Percentiles rank a stretch among this genome's conserved stretches.
phyloP scores from a whole-genome alignment of 2,888 invertebrate genomes.

The Ophion ventricosus region DNA sequence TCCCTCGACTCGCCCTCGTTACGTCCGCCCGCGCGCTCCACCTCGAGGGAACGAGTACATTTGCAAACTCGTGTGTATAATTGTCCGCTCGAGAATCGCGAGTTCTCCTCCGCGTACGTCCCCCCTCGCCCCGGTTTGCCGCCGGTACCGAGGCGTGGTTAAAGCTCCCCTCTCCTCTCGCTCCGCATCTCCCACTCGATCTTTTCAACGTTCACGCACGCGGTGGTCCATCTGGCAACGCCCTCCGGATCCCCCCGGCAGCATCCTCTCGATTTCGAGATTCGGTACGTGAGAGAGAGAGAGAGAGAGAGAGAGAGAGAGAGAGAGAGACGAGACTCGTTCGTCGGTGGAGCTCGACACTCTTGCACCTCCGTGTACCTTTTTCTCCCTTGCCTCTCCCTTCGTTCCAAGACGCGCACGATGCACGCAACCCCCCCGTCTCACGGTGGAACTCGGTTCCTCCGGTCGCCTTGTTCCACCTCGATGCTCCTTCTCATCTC shows the following conservation, averaged over 20 bases:
- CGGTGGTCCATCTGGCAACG: constrained; percentile 66
- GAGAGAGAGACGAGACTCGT: constrained; percentile 2
- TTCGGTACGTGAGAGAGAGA: constrained; percentile 12
- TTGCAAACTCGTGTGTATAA: constrained; percentile 81
- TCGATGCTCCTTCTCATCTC: constrained; percentile 61
- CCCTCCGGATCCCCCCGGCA: constrained; percentile 62
- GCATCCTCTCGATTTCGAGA: constrained; percentile 38
- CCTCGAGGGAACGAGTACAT: constrained; percentile 57
- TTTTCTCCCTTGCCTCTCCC: constrained; percentile 67
- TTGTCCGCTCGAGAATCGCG: constrained; percentile 73
- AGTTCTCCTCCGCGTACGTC: constrained; percentile 26
- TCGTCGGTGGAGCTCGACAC: constrained; percentile 26
- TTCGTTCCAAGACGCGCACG: constrained; percentile 59
- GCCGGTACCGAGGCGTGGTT: constrained; percentile 62
- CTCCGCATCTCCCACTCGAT: constrained; percentile 1
- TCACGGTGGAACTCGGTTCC: constrained; percentile 71
- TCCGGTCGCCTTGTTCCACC: constrained; percentile 32
- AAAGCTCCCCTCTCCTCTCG: constrained; percentile 51
- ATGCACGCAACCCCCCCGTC: constrained; percentile 77
- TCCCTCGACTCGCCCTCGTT: constrained; percentile 64
- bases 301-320: constrained; percentile 6
- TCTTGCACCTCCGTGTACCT: constrained; percentile 1
- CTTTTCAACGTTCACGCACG: constrained; percentile 32
- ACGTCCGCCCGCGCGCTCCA: constrained; percentile 66
- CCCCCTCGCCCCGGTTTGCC: constrained; percentile 36